These are phyloP conservation scores for Thunnus maccoyii DNA, from an alignment of 2,113 vertebrate species.

Conservation along the genomic window DNA sequence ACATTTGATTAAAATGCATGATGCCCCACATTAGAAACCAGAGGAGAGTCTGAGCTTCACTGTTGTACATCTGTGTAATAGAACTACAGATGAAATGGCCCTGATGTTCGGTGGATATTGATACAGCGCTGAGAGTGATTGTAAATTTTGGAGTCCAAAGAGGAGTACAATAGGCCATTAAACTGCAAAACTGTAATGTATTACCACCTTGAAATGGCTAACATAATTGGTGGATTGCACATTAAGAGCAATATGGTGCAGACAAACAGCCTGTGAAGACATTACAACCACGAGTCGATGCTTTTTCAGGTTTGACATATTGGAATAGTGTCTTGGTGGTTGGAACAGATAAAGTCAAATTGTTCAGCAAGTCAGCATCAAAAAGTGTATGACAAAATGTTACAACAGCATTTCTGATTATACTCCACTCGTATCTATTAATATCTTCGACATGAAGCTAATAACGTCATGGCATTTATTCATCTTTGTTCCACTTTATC, in stretches of 20 bases:
- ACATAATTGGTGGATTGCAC: constrained; percentile 46
- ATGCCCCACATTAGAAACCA: constrained; percentile 27
- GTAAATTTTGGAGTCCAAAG: constrained; percentile 44
- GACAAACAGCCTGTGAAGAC: constrained; percentile 17
- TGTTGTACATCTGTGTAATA: constrained; percentile 38
- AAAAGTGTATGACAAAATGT: constrained; percentile 15
- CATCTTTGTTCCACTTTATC: background rate
- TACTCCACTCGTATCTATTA: background rate
- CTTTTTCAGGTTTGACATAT: constrained; percentile 21
- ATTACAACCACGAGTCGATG: constrained; percentile 7
- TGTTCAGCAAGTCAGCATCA: background rate
- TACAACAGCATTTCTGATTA: constrained; percentile 11
- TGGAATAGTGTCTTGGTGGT: constrained; percentile 5
- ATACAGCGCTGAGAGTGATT: constrained; percentile 33
- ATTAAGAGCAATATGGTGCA: constrained; percentile 41
- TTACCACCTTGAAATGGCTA: constrained; percentile 34
- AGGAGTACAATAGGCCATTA: constrained; percentile 47
- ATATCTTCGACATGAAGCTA: background rate
- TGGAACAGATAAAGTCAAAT: constrained; percentile 8
- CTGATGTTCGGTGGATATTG: constrained; percentile 36
- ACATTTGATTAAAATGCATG: constrained; percentile 65
- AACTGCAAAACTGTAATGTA: constrained; percentile 43
- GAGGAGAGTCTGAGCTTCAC: constrained; percentile 19
- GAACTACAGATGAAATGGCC: constrained; percentile 36
- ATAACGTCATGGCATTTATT: constrained; percentile 14